phyloP scores from a whole-genome alignment of 2,888 invertebrate species.

The Mantis religiosa region DNA sequence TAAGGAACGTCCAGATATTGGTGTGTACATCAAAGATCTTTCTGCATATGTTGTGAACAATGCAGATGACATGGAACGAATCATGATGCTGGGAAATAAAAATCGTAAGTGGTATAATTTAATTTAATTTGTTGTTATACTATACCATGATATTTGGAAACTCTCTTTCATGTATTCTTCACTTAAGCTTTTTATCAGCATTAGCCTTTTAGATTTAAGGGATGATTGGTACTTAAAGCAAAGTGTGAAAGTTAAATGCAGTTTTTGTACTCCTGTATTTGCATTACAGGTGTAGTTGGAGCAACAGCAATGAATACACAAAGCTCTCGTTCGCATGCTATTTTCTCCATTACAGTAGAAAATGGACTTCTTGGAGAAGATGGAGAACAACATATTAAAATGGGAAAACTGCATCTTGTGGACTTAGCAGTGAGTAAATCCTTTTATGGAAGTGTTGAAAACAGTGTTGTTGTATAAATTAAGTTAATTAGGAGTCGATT shows the following conservation, averaged over 20 bases:
- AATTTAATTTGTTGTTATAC: not conserved
- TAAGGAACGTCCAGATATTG: constrained; percentile 92
- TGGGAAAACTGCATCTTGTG: constrained; percentile 95
- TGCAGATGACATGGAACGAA: constrained; percentile 89
- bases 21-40: constrained; percentile 96
- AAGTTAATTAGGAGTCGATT: too few relatives aligned
- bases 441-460: too few relatives aligned
- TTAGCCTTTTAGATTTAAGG: too few relatives aligned
- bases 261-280: not conserved
- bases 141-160: too few relatives aligned
- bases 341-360: constrained; percentile 97
- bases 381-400: constrained; percentile 82
- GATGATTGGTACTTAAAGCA: too few relatives aligned
- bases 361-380: constrained; percentile 80
- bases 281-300: constrained; percentile 61
- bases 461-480: too few relatives aligned
- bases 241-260: too few relatives aligned
- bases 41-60: constrained; percentile 97
- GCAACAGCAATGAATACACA: constrained; percentile 97
- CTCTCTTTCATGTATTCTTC: too few relatives aligned
- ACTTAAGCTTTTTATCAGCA: too few relatives aligned
- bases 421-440: constrained; percentile 88
- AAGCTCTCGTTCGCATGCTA: constrained; percentile 95
- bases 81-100: constrained; percentile 95
- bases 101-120: constrained; percentile 60